Evolutionary conservation across 2,888 invertebrate species (phyloP).

Genomic region (Heteromurus nitidus): DNA sequence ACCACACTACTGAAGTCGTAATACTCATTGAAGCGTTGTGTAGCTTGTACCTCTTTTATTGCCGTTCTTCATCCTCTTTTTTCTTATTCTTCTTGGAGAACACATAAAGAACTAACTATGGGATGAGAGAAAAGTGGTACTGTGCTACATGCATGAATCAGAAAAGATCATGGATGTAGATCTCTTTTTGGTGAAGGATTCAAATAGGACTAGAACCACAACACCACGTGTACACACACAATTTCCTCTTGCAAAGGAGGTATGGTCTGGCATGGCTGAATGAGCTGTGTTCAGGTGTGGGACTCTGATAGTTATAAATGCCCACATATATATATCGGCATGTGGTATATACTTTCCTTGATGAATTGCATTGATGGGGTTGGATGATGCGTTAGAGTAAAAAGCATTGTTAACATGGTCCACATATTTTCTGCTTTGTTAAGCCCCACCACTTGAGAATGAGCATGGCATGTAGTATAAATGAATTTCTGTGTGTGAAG

Average conservation of each 20-base stretch:
- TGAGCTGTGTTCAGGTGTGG: neutral
- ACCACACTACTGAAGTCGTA: neutral
- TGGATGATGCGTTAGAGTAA: neutral
- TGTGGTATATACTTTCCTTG: neutral
- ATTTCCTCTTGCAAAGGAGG: too few species aligned
- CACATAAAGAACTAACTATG: neutral
- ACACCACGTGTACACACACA: constrained; percentile 6
- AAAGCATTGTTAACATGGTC: constrained; percentile 3
- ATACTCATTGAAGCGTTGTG: constrained; percentile 2
- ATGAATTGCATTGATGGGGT: neutral
- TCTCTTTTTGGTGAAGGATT: too few species aligned
- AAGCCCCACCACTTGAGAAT: constrained; percentile 1
- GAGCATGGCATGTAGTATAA: constrained; percentile 7
- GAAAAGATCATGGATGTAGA: too few species aligned
- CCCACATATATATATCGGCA: neutral
- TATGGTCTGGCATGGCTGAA: constrained; percentile 4
- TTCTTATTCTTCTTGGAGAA: neutral
- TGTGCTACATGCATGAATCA: constrained; percentile 3
- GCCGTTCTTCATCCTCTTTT: neutral
- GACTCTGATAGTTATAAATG: neutral
- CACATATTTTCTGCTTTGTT: neutral
- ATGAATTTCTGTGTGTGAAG: too few species aligned
- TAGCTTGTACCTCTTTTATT: neutral
- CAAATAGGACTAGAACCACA: too few species aligned
- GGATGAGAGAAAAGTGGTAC: neutral